A percentile compares a stretch with the other conserved stretches of the same genome.
Evolutionary conservation across 2,888 invertebrate genomes (phyloP).

Genomic region (Nephrotoma flavescens): DNA sequence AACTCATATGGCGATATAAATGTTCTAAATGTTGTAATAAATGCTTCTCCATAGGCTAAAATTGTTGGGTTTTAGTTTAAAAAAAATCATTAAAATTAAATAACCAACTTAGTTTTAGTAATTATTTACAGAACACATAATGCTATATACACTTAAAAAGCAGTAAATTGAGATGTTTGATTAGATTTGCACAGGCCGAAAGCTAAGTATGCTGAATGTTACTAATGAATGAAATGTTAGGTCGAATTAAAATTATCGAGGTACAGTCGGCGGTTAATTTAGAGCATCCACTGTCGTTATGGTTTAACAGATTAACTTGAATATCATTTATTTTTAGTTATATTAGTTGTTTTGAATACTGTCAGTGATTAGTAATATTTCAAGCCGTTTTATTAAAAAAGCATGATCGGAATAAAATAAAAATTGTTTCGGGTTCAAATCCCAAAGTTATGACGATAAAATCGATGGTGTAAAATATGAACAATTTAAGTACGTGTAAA

Average conservation of each 20-base stretch:
- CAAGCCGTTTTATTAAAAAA: too few relatives aligned
- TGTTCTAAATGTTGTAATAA: conserved; percentile 93
- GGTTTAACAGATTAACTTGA: too few relatives aligned
- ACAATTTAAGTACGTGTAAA: too few relatives aligned
- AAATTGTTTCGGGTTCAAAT: too few relatives aligned
- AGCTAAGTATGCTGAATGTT: not conserved
- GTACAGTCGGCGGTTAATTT: not conserved
- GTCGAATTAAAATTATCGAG: not conserved
- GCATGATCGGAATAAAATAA: too few relatives aligned
- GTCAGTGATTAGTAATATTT: too few relatives aligned
- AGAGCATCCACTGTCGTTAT: too few relatives aligned
- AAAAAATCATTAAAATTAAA: not conserved
- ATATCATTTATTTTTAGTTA: too few relatives aligned
- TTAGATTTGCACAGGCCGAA: not conserved
- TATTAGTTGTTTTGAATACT: too few relatives aligned
- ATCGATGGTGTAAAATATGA: too few relatives aligned
- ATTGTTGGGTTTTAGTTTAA: not conserved
- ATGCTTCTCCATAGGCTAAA: conserved; percentile 60
- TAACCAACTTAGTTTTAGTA: not conserved
- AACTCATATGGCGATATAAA: conserved; percentile 80
- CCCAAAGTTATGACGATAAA: too few relatives aligned
- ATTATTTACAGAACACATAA: not conserved
- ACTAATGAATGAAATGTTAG: not conserved
- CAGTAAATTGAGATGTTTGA: not conserved
- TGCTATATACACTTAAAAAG: not conserved